A percentile compares a stretch with the other conserved stretches of the same genome.
These are phyloP conservation scores for Pachypanchax playfairii DNA, from an alignment of 2,113 vertebrate species.

Conservation along the genomic window DNA sequence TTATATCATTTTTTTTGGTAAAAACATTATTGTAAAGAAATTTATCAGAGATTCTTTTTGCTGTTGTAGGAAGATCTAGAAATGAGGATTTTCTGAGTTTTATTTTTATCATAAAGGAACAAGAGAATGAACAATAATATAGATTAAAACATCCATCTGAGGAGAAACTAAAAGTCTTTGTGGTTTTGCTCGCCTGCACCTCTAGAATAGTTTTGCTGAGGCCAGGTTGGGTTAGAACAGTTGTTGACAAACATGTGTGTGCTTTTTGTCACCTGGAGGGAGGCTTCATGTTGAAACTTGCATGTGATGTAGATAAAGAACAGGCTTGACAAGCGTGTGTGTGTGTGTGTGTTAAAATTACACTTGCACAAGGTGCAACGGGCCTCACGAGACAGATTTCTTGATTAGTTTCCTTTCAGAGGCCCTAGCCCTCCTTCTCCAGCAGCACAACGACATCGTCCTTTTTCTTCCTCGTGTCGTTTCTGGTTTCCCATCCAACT, in stretches of 20 bases:
- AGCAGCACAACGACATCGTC: constrained; percentile 26
- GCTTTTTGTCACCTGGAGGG: constrained; percentile 64
- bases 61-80: too few relatives aligned
- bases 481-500: background rate
- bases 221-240: constrained; percentile 59
- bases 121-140: background rate
- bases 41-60: too few relatives aligned
- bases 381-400: constrained; percentile 67
- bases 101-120: too few relatives aligned
- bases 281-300: constrained; percentile 68
- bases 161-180: background rate
- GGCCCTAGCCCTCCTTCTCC: constrained; percentile 37
- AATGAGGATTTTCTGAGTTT: too few relatives aligned
- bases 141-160: background rate
- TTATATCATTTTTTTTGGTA: background rate
- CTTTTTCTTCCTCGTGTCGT: background rate
- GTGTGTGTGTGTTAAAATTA: constrained; percentile 22
- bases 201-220: constrained; percentile 57
- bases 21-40: too few relatives aligned
- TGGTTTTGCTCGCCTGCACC: constrained; percentile 64
- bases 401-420: constrained; percentile 69
- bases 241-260: constrained; percentile 57
- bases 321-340: constrained; percentile 44
- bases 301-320: constrained; percentile 51
- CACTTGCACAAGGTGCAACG: constrained; percentile 25